phyloP scores from a whole-genome alignment of 2,113 vertebrate genomes.

The Oryzias celebensis region DNA sequence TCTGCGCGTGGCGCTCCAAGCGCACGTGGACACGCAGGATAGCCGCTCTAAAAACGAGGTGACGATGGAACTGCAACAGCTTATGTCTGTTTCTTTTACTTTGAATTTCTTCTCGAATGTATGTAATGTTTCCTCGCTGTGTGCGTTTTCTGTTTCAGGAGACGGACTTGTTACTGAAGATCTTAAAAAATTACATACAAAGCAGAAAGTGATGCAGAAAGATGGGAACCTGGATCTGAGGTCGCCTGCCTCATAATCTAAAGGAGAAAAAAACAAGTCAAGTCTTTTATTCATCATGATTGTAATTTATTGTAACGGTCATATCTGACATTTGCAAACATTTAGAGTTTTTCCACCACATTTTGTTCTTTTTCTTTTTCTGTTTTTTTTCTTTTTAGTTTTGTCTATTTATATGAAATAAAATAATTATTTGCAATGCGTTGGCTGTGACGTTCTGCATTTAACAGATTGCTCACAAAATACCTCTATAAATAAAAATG shows the following conservation, averaged over 20 bases:
- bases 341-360: background rate
- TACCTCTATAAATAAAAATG: background rate
- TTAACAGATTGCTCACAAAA: slow-evolving; percentile 9
- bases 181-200: slow-evolving; percentile 82
- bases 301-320: slow-evolving; percentile 43
- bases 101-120: background rate
- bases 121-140: background rate
- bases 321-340: slow-evolving; percentile 40
- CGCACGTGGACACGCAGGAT: slow-evolving; percentile 71
- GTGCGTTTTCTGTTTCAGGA: slow-evolving; percentile 71
- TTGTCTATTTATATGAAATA: slow-evolving; percentile 70
- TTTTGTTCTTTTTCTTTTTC: slow-evolving; percentile 29
- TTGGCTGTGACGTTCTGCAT: slow-evolving; percentile 30
- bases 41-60: slow-evolving; percentile 75
- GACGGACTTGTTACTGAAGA: slow-evolving; percentile 77
- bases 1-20: slow-evolving; percentile 76
- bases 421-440: slow-evolving; percentile 60
- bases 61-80: slow-evolving; percentile 21
- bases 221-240: slow-evolving; percentile 14
- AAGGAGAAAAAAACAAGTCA: slow-evolving; percentile 31
- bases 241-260: slow-evolving; percentile 20
- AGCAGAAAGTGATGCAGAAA: slow-evolving; percentile 66
- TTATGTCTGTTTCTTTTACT: background rate
- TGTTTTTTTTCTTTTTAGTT: slow-evolving; percentile 37
- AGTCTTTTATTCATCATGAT: slow-evolving; percentile 49